A percentile compares a stretch with the other conserved stretches of the same genome.
Evolutionary conservation across 1,140 invertebrate species (phyloP).

Genomic region (Radopholus similis): DNA sequence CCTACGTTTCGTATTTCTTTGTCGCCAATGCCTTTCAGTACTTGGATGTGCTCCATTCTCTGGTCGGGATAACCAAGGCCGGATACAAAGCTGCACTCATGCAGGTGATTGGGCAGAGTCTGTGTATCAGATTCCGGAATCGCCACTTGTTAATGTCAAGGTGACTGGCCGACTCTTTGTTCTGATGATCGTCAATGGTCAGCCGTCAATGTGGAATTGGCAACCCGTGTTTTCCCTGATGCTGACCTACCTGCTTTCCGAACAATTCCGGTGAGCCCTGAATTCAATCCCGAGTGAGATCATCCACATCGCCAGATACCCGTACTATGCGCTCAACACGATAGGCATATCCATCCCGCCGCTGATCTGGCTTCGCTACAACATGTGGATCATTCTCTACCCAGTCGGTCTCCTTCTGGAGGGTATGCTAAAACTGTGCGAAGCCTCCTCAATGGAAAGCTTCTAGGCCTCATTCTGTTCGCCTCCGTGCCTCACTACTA

Average conservation of each 20-base stretch:
- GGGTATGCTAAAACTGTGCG: background rate
- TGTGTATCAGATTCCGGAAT: background rate
- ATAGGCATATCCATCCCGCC: slow-evolving; percentile 7
- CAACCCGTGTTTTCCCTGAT: slow-evolving; percentile 6
- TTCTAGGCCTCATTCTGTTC: slow-evolving; percentile 17
- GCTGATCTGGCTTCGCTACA: slow-evolving; percentile 18
- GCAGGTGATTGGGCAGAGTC: background rate
- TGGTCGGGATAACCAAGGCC: slow-evolving; percentile 19
- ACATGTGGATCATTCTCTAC: slow-evolving; percentile 24
- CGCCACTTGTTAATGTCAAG: no score
- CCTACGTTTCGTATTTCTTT: background rate
- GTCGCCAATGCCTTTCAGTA: background rate
- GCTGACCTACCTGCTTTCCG: slow-evolving; percentile 16
- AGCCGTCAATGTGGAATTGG: background rate
- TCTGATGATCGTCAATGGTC: slow-evolving; percentile 17
- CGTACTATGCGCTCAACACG: slow-evolving; percentile 14
- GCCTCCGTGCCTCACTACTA: slow-evolving; percentile 23
- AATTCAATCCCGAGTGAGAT: background rate
- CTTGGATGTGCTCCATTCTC: slow-evolving; percentile 16
- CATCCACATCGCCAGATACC: no score
- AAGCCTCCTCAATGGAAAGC: background rate
- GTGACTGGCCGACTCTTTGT: slow-evolving; percentile 14
- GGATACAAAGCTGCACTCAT: slow-evolving; percentile 12
- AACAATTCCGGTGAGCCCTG: slow-evolving; percentile 10
- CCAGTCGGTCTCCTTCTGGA: slow-evolving; percentile 18